Evolutionary conservation across 2,797 vertebrate species (phyloP).

Genomic region (Serranus cabrilla): DNA sequence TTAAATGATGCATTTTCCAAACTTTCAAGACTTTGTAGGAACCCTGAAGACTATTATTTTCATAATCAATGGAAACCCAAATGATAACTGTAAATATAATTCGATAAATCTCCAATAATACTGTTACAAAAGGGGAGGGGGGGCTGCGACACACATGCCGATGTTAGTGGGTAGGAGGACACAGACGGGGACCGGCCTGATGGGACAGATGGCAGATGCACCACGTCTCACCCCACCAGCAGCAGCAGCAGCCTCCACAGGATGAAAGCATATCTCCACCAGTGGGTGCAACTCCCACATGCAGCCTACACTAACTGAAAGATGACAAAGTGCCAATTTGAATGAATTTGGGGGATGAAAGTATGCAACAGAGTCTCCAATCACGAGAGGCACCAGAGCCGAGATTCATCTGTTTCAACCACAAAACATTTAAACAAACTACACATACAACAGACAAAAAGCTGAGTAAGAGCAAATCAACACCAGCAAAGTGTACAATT

Average conservation of each 20-base stretch:
- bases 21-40: too few relatives aligned
- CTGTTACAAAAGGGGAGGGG: constrained; percentile 1
- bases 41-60: too few relatives aligned
- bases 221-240: constrained; percentile 22
- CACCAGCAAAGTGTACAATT: neutral
- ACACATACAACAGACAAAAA: neutral
- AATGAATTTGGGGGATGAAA: constrained; percentile 22
- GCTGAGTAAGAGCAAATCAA: neutral
- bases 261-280: constrained; percentile 39
- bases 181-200: constrained; percentile 43
- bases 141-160: constrained; percentile 14
- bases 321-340: constrained; percentile 35
- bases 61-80: too few relatives aligned
- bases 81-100: too few relatives aligned
- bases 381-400: constrained; percentile 4
- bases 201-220: constrained; percentile 65
- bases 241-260: constrained; percentile 9
- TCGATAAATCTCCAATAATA: too few relatives aligned
- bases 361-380: constrained; percentile 25
- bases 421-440: neutral
- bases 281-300: constrained; percentile 38
- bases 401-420: neutral
- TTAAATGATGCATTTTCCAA: too few relatives aligned
- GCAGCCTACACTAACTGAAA: constrained; percentile 26
- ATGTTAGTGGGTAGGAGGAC: constrained; percentile 45